Conservation (phyloP, 1,140 invertebrate species). For the Bactericera cockerelli region DNA sequence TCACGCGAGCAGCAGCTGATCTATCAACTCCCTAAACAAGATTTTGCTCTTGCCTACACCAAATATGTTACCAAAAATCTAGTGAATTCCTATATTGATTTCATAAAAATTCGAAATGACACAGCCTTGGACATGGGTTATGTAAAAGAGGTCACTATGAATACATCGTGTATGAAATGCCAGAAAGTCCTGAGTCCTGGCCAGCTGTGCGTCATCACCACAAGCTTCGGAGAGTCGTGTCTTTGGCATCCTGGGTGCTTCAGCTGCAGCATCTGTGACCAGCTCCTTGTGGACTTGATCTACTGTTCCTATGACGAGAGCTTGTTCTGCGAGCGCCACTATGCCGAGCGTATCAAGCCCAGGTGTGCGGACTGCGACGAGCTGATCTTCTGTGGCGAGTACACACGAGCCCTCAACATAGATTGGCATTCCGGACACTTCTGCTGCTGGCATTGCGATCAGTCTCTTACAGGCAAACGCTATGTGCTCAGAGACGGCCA, state of each 20-base stretch:
- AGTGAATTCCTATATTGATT: constrained; percentile 66
- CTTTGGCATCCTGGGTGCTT: constrained; percentile 82
- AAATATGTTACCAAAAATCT: constrained; percentile 64
- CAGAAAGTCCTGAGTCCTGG: constrained; percentile 40
- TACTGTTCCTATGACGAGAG: constrained; percentile 77
- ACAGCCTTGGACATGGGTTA: constrained; percentile 86
- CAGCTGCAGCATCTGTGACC: constrained; percentile 63
- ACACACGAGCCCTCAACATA: constrained; percentile 99
- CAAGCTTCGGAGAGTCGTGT: constrained; percentile 45
- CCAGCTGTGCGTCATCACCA: constrained; percentile 51
- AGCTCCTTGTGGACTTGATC: constrained; percentile 78
- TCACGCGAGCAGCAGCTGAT: constrained; percentile 67
- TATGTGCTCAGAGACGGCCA: background rate
- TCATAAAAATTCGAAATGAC: constrained; percentile 81
- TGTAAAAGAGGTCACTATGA: constrained; percentile 37
- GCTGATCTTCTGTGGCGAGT: constrained; percentile 99
- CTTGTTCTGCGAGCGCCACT: constrained; percentile 84
- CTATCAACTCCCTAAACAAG: constrained; percentile 84
- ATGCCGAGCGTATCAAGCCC: constrained; percentile 81
- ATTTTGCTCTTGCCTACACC: constrained; percentile 76
- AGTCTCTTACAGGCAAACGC: background rate
- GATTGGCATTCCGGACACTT: constrained; percentile 76
- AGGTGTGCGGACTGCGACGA: constrained; percentile 87
- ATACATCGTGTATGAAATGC: constrained; percentile 45
- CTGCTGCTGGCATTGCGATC: constrained; percentile 1